Evolutionary conservation across 2,113 vertebrate species (phyloP).

Genomic region (Melanotaenia duboulayi): DNA sequence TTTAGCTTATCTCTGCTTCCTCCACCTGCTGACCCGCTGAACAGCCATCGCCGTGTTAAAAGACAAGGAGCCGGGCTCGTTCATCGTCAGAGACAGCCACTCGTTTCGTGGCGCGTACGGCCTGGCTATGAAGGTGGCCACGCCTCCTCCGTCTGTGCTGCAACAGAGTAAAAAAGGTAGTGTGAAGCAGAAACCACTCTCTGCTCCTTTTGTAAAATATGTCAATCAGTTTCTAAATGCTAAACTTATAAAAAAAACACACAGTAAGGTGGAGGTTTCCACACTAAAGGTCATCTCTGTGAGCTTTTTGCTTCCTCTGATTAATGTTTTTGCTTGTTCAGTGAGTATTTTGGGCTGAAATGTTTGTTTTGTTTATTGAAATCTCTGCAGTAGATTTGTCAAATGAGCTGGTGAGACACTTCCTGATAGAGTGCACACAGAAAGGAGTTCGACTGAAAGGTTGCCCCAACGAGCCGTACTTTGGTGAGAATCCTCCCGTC

Average conservation of each 20-base stretch:
- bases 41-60: slow-evolving; percentile 92
- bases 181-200: background rate
- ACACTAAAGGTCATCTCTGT: too few relatives aligned
- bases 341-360: background rate
- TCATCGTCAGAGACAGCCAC: slow-evolving; percentile 95
- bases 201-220: too few relatives aligned
- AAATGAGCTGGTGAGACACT: slow-evolving; percentile 95
- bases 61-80: slow-evolving; percentile 93
- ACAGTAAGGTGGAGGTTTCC: background rate
- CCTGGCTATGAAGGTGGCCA: slow-evolving; percentile 95
- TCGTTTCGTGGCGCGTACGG: slow-evolving; percentile 96
- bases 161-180: slow-evolving; percentile 90
- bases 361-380: background rate
- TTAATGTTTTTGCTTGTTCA: background rate
- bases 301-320: background rate
- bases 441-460: slow-evolving; percentile 96
- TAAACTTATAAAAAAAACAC: background rate
- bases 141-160: slow-evolving; percentile 89
- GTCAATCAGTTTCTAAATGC: background rate
- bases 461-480: slow-evolving; percentile 94
- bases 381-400: slow-evolving; percentile 84
- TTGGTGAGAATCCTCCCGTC: slow-evolving; percentile 83
- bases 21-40: slow-evolving; percentile 30
- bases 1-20: slow-evolving; percentile 35
- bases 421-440: slow-evolving; percentile 94